phyloP scores from a whole-genome alignment of 2,797 vertebrate genomes.

The Triplophysa yarkandensis region DNA sequence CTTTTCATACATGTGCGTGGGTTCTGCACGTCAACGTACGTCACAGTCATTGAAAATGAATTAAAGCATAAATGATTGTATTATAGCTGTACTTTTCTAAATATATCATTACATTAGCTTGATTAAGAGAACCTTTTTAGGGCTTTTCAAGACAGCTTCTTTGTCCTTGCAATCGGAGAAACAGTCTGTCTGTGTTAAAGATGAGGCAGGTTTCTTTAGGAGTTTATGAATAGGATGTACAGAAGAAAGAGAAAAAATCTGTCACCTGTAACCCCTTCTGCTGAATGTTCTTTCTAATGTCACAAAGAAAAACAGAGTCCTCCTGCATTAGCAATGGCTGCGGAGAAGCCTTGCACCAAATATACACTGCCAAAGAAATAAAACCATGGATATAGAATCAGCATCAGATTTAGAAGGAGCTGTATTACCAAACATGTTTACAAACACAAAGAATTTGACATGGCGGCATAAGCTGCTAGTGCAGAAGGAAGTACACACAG shows the following conservation, averaged over 20 bases:
- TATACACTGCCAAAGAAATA: not conserved
- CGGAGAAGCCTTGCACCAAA: not conserved
- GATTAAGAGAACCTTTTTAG: not conserved
- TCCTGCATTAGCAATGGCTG: not conserved
- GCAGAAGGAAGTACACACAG: too few relatives aligned
- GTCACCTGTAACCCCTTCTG: not conserved
- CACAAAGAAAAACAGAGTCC: not conserved
- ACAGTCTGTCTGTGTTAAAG: not conserved
- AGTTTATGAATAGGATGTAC: not conserved
- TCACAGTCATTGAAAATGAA: not conserved
- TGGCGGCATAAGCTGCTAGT: too few relatives aligned
- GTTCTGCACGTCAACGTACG: not conserved
- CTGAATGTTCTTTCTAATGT: not conserved
- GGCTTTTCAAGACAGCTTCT: not conserved
- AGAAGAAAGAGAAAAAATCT: not conserved
- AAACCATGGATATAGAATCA: not conserved
- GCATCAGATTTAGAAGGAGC: too few relatives aligned
- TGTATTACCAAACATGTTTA: too few relatives aligned
- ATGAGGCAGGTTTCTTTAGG: not conserved
- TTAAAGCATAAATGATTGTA: not conserved
- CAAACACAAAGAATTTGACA: too few relatives aligned
- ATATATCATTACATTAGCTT: not conserved
- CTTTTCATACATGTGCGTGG: not conserved
- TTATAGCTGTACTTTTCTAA: not conserved
- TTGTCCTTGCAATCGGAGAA: not conserved